Percentiles rank a stretch among this genome's conserved stretches.
Conservation (phyloP, 2,113 vertebrate genomes). For the Hymenochirus boettgeri region DNA sequence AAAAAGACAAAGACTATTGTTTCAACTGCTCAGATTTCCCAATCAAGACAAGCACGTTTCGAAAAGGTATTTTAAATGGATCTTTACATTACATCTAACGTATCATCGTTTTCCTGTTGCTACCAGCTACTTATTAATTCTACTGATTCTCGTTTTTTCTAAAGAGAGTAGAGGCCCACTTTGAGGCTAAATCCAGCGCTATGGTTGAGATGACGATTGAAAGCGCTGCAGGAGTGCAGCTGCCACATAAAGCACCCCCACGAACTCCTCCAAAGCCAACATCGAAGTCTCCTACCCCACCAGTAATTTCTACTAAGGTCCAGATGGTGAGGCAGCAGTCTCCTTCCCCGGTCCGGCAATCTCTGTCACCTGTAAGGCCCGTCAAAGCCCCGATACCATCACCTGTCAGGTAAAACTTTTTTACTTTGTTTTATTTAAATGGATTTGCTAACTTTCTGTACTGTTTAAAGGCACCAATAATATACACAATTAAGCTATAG, state of each 20-base stretch:
- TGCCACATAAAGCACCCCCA: slow-evolving; percentile 90
- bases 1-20: slow-evolving; percentile 94
- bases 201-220: slow-evolving; percentile 84
- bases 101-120: no score
- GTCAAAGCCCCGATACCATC: slow-evolving; percentile 87
- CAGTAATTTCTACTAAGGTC: slow-evolving; percentile 71
- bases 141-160: slow-evolving; percentile 30
- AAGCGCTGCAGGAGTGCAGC: slow-evolving; percentile 70
- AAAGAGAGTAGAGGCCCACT: slow-evolving; percentile 83
- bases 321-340: slow-evolving; percentile 85
- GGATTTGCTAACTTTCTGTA: no score
- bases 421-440: no score
- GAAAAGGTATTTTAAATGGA: slow-evolving; percentile 79
- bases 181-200: slow-evolving; percentile 75
- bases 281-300: slow-evolving; percentile 84
- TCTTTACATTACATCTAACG: background rate
- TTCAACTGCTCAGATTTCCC: slow-evolving; percentile 87
- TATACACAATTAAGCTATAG: no score
- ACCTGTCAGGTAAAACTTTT: slow-evolving; percentile 82
- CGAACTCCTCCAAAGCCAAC: slow-evolving; percentile 86
- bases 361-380: slow-evolving; percentile 90
- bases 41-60: slow-evolving; percentile 79
- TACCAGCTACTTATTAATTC: no score
- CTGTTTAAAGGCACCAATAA: no score
- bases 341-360: slow-evolving; percentile 89